Percentiles rank a stretch among this genome's conserved stretches.
These are phyloP conservation scores for Calliopum simillimum DNA, from an alignment of 2,888 invertebrate genomes.

Conservation along the genomic window DNA sequence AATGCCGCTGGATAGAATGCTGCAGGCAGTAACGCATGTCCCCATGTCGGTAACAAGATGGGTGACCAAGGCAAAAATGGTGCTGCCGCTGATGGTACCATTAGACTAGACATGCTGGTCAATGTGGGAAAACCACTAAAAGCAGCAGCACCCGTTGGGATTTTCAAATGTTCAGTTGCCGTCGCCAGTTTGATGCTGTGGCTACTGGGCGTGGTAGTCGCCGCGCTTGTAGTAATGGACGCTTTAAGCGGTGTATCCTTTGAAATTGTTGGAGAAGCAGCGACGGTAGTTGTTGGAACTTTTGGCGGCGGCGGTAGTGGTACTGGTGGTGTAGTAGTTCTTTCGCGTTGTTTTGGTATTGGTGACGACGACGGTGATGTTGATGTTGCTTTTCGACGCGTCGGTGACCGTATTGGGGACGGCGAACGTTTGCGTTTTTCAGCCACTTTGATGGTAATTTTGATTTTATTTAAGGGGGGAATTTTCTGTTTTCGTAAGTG, in stretches of 20 bases:
- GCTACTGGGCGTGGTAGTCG: constrained; percentile 46
- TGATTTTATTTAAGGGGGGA: too few relatives aligned
- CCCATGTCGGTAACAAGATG: constrained; percentile 80
- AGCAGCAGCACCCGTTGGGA: constrained; percentile 60
- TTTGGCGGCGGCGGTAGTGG: constrained; percentile 47
- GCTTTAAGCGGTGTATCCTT: constrained; percentile 36
- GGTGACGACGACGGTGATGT: constrained; percentile 35
- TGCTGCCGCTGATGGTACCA: constrained; percentile 69
- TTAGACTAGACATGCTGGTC: constrained; percentile 64
- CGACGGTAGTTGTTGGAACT: constrained; percentile 13
- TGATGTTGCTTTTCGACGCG: constrained; percentile 54
- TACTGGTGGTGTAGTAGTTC: constrained; percentile 56
- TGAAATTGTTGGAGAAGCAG: constrained; percentile 1
- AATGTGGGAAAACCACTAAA: constrained; percentile 61
- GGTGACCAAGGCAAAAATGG: constrained; percentile 82
- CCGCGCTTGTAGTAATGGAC: constrained; percentile 57
- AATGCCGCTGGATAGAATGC: constrained; percentile 80
- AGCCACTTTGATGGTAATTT: constrained; percentile 62
- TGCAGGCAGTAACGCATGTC: constrained; percentile 76
- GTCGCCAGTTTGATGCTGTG: constrained; percentile 49
- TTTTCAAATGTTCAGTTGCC: constrained; percentile 58
- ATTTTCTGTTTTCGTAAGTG: too few relatives aligned
- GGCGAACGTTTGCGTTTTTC: constrained; percentile 65
- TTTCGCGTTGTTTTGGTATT: constrained; percentile 44
- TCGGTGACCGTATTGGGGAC: constrained; percentile 60